Conservation (phyloP, 2,797 vertebrate species). For the Pempheris klunzingeri region DNA sequence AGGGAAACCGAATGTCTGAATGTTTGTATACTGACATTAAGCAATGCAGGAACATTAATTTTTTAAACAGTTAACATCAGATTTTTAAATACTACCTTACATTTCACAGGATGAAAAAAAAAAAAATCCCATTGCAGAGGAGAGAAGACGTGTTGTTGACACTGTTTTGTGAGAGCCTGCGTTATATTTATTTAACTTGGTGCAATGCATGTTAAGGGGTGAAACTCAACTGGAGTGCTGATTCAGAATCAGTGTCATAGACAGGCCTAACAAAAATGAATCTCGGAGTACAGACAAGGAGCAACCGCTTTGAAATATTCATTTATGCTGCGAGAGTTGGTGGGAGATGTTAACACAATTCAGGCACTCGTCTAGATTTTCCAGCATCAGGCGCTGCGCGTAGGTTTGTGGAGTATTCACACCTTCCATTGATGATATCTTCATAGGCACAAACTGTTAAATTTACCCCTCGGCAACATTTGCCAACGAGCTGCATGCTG, state of each 20-base stretch:
- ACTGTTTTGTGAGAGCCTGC: not conserved
- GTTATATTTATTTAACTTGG: conserved; percentile 48
- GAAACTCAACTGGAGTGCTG: not conserved
- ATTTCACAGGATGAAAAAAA: not conserved
- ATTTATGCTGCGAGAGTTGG: not conserved
- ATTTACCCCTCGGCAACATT: conserved; percentile 33
- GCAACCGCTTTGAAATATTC: not conserved
- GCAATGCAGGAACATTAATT: not conserved
- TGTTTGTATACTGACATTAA: conserved; percentile 36
- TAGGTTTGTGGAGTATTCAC: conserved; percentile 23
- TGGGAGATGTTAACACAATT: conserved; percentile 14
- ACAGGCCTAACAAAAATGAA: not conserved
- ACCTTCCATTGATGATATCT: conserved; percentile 23
- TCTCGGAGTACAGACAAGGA: not conserved
- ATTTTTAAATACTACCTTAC: conserved; percentile 27
- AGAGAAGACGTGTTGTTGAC: conserved; percentile 7
- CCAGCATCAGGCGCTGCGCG: not conserved
- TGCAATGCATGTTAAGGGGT: conserved; percentile 25
- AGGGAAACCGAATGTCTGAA: conserved; percentile 69
- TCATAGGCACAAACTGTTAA: conserved; percentile 33
- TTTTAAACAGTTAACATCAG: not conserved
- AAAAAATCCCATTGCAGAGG: conserved; percentile 8
- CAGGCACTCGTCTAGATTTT: conserved; percentile 15
- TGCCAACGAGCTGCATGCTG: conserved; percentile 53
- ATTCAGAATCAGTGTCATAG: not conserved